Evolutionary conservation across 2,113 vertebrate species (phyloP), one percentile per base, ranked within the genome.

Genomic region (Pygoscelis antarcticus): DNA sequence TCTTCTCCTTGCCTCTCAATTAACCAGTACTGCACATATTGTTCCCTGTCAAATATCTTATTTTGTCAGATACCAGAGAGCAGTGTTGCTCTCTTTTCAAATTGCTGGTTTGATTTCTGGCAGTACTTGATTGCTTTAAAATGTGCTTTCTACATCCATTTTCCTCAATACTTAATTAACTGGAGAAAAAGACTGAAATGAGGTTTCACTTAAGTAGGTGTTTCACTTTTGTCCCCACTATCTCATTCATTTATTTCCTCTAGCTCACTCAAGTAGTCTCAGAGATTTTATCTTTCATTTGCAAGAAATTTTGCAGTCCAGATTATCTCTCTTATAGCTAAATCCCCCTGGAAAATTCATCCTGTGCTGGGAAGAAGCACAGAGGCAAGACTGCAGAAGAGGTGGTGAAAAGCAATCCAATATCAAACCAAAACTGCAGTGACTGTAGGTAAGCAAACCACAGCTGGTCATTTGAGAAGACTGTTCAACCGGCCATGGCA

Each of bases 51-150:
- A 96, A 93, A 86, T 92, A 93, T 80, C 96, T 90, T 90, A 85
- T 90, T 96, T 95, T 91, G 78, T 95, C 84, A 93, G 95, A 95
- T 97, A 93, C 93, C 91, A 96, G 91, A 87, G 52, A 96, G 89
- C 87, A 93, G 74, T 87, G 94, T 78, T 96, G 91, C 93, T 96
- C 91, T 95, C 84, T 93, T 94, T 96, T 94, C 78, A 94, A 96
- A 96, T 97, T 94, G 90, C 95, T 94, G 79, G 89, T 96, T 96
- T 96, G 95, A 96, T 96, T 97, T 95, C 95, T 97, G 93, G 87
- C 92, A 91, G 91, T 94, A 90, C 87, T 96, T 92, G 87, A 96
- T 93, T 95, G 88, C 92, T 88, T 93, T 90, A 94, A 96, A 97
- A 92, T 95, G 93, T 90, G 40, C 92, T 96, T 96, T 96, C 75